phyloP scores from a whole-genome alignment of 2,888 invertebrate species.

The Caenorhabditis sulstoni region DNA sequence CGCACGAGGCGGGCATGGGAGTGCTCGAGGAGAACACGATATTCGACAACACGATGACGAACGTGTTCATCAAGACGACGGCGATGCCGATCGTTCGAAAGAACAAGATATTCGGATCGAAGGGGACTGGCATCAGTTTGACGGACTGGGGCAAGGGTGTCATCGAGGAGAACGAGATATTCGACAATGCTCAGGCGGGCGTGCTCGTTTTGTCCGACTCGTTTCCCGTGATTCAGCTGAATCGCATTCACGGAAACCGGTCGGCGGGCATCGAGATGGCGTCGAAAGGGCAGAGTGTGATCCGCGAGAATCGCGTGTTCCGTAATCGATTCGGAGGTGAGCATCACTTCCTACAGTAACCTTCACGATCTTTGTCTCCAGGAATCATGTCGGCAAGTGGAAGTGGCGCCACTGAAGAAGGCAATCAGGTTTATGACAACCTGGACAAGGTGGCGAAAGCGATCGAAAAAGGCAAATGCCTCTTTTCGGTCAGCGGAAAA shows the following conservation, averaged over 20 bases:
- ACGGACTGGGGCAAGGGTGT: constrained; percentile 95
- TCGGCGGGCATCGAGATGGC: constrained; percentile 99
- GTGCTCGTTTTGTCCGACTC: constrained; percentile 98
- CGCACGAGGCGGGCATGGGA: constrained; percentile 97
- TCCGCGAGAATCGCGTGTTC: constrained; percentile 98
- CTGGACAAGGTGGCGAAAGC: constrained; percentile 99
- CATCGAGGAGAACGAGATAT: constrained; percentile 95
- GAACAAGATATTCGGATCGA: constrained; percentile 78
- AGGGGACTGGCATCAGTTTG: constrained; percentile 89
- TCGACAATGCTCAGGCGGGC: constrained; percentile 98
- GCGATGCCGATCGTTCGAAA: constrained; percentile 93
- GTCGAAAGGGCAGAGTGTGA: constrained; percentile 97
- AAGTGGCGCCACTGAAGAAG: constrained; percentile 81
- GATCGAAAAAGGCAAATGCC: constrained; percentile 95
- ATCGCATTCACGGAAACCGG: constrained; percentile 96
- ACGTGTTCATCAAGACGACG: constrained; percentile 99
- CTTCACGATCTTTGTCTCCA: constrained; percentile 81
- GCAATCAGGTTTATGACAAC: constrained; percentile 96
- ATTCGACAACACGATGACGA: constrained; percentile 99
- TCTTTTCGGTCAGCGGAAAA: constrained; percentile 99
- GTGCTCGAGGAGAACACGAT: constrained; percentile 92
- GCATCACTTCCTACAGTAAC: background rate
- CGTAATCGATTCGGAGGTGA: constrained; percentile 85
- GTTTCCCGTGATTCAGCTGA: constrained; percentile 93
- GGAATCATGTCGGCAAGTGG: constrained; percentile 79